These are phyloP conservation scores for Nephrotoma guestfalica DNA, from an alignment of 2,888 invertebrate species.

Conservation along the genomic window DNA sequence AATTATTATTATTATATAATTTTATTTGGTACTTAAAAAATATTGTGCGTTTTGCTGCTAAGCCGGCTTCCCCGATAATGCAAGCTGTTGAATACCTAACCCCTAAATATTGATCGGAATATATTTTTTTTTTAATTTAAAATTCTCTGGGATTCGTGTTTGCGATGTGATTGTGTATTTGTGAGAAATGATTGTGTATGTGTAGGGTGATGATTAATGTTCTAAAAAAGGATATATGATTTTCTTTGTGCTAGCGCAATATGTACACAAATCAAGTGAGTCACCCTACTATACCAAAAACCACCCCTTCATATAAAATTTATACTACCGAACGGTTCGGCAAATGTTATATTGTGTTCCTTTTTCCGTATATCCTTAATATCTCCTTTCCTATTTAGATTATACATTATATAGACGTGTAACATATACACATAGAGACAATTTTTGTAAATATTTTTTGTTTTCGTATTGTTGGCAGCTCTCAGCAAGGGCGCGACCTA, in stretches of 20 bases:
- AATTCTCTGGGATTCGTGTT: background rate
- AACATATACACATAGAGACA: background rate
- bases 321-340: background rate
- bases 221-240: background rate
- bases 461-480: background rate
- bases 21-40: background rate
- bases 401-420: background rate
- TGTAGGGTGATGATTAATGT: background rate
- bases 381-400: background rate
- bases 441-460: background rate
- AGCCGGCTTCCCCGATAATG: background rate
- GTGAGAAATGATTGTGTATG: background rate
- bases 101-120: background rate
- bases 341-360: background rate
- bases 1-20: background rate
- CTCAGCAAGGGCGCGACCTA: constrained; percentile 3
- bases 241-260: background rate
- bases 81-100: background rate
- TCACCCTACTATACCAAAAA: background rate
- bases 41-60: background rate
- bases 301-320: background rate
- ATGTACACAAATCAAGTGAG: background rate
- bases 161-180: background rate
- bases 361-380: background rate
- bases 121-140: background rate